These are phyloP conservation scores for Piaya cayana DNA, from an alignment of 2,113 vertebrate species.

Conservation along the genomic window DNA sequence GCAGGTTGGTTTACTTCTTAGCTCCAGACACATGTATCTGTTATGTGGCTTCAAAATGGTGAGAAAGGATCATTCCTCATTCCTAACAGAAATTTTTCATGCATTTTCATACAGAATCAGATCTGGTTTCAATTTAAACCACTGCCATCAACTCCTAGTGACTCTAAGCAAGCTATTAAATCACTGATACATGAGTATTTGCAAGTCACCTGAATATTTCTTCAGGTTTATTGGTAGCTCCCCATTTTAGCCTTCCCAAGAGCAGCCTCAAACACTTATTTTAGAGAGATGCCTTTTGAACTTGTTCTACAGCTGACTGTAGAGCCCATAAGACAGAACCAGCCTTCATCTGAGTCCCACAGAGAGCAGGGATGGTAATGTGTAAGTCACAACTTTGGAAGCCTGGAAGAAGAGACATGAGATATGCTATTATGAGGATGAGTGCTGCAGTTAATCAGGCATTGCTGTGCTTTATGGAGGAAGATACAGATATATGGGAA, in stretches of 20 bases:
- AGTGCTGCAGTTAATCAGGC: background rate
- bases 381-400: background rate
- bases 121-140: background rate
- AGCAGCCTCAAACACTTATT: background rate
- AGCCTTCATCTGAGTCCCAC: background rate
- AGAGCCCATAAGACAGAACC: background rate
- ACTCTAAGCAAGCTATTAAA: background rate
- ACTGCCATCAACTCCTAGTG: rapidly evolving
- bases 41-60: background rate
- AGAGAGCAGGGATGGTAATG: background rate
- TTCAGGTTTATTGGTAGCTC: background rate
- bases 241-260: background rate
- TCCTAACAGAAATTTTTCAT: background rate
- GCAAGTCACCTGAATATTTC: background rate
- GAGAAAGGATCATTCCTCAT: background rate
- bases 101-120: background rate
- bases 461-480: background rate
- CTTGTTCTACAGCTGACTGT: background rate
- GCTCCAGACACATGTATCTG: background rate
- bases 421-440: background rate
- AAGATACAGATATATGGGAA: background rate
- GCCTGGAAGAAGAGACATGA: background rate
- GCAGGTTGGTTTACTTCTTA: background rate
- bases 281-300: background rate
- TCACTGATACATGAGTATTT: background rate